These are phyloP conservation scores for Limonius californicus DNA, from an alignment of 1,140 invertebrate genomes.

Conservation along the genomic window DNA sequence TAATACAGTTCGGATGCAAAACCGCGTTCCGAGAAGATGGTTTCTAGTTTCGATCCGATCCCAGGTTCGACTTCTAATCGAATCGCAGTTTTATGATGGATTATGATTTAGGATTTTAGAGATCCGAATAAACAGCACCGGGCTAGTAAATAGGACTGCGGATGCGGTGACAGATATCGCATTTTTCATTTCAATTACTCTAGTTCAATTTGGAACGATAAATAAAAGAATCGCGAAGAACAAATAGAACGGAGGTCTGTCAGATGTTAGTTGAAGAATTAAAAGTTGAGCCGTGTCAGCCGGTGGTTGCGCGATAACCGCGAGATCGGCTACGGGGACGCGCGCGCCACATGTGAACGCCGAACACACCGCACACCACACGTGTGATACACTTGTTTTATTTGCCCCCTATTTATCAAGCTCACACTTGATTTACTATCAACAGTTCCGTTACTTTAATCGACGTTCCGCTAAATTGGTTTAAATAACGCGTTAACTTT, in stretches of 20 bases:
- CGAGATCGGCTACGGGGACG: background rate
- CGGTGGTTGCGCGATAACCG: constrained; percentile 5
- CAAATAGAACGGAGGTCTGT: background rate
- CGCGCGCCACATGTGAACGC: background rate
- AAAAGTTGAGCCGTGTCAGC: background rate
- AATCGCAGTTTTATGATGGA: too few relatives aligned
- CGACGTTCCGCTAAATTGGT: constrained; percentile 9
- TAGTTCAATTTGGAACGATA: background rate
- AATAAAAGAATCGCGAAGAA: background rate
- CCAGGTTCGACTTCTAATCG: background rate
- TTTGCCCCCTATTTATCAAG: background rate
- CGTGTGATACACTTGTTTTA: constrained; percentile 7
- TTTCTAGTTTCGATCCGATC: background rate
- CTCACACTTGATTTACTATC: constrained; percentile 3
- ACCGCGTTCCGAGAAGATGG: background rate
- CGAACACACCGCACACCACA: constrained; percentile 1
- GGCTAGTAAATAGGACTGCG: background rate
- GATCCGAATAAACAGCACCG: too few relatives aligned
- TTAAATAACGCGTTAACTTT: constrained; percentile 11
- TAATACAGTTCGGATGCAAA: constrained; percentile 13
- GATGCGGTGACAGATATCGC: background rate
- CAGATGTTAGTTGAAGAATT: background rate
- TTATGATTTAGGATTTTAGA: too few relatives aligned
- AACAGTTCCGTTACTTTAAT: background rate
- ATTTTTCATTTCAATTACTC: background rate